Base-by-base conservation (phyloP, 2,797 vertebrate species). In the Zonotrichia albicollis region DNA sequence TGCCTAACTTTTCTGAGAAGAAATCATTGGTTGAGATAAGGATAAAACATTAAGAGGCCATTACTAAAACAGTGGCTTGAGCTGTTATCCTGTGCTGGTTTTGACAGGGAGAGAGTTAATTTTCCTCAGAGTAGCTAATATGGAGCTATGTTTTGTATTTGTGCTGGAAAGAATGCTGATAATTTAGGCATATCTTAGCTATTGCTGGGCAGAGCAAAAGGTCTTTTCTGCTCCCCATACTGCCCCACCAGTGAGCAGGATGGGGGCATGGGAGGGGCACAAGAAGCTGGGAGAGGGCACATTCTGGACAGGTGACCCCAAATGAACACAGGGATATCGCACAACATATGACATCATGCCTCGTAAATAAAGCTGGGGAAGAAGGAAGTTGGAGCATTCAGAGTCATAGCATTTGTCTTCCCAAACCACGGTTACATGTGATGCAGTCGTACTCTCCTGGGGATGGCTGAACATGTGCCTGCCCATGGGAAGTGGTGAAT, bases 351-450 rank as follows among this genome's bases (percentile, higher is more conserved):
- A 18, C 10, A 71, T 40, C 38, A 30, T 45, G 15, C 10, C 20
- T 42, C n/a, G 16, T 38, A 19, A n/a, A 48, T 38, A 25, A 51
- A 51, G 10, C 8, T 40, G 38, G 38, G 15, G 15, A 51, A 58
- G 25, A 77, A 45, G 29, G 15, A 83, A 53, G 6, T 11, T n/a
- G 20, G 13, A 58, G 32, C 16, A 26, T 22, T 71, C 8, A 40
- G 25, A 58, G 17, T 71, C 8, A 30, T 8, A 27, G 4, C 5
- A 20, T 51, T 76, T 62, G 4, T 51, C 29, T 30, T 46, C 30
- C 29, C 8, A 51, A 71, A 10, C 34, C 15, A 23, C 0, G 0
- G 17, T 45, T 38, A 65, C 9, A 4, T 16, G 40, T 13, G 18
- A 34, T 4, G 26, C 8, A 77, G 4, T 16, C 18, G 10, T 58